A percentile compares a stretch with the other conserved stretches of the same genome.
phyloP scores from a whole-genome alignment of 2,888 invertebrate species.

The Caenorhabditis virilis region DNA sequence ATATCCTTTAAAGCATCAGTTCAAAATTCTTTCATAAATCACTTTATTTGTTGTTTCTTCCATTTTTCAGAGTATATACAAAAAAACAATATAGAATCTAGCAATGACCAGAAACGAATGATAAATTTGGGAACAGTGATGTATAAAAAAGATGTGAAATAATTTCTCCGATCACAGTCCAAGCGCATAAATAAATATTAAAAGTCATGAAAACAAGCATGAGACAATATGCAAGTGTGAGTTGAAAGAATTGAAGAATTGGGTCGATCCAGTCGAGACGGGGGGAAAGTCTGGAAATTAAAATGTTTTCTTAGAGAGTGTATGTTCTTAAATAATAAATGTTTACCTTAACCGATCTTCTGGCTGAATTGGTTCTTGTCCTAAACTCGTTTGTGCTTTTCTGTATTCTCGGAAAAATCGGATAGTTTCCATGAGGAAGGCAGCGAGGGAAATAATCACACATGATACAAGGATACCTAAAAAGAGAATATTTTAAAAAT shows the following conservation, averaged over 20 bases:
- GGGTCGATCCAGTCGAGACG: slow-evolving; percentile 47
- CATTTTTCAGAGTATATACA: too few relatives aligned
- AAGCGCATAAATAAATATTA: slow-evolving; percentile 63
- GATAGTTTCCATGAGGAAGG: slow-evolving; percentile 57
- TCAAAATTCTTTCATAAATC: too few relatives aligned
- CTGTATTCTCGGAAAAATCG: slow-evolving; percentile 57
- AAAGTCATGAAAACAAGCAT: slow-evolving; percentile 69
- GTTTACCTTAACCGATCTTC: slow-evolving; percentile 11
- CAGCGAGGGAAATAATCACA: slow-evolving; percentile 51
- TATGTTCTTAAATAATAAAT: background rate
- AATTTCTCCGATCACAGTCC: slow-evolving; percentile 63
- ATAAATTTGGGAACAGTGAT: slow-evolving; percentile 38
- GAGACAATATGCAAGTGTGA: slow-evolving; percentile 58
- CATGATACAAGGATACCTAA: slow-evolving; percentile 59
- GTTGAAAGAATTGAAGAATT: slow-evolving; percentile 52
- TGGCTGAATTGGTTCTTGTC: slow-evolving; percentile 18
- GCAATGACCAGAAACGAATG: slow-evolving; percentile 19
- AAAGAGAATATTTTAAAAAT: slow-evolving; percentile 6
- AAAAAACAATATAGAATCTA: too few relatives aligned
- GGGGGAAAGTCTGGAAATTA: slow-evolving; percentile 27
- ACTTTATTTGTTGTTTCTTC: too few relatives aligned
- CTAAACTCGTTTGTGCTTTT: slow-evolving; percentile 19
- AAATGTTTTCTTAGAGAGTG: background rate
- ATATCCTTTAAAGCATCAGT: too few relatives aligned
- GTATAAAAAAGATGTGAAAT: slow-evolving; percentile 31